Conservation (phyloP, 2,113 vertebrate species). For the Equus przewalskii region DNA sequence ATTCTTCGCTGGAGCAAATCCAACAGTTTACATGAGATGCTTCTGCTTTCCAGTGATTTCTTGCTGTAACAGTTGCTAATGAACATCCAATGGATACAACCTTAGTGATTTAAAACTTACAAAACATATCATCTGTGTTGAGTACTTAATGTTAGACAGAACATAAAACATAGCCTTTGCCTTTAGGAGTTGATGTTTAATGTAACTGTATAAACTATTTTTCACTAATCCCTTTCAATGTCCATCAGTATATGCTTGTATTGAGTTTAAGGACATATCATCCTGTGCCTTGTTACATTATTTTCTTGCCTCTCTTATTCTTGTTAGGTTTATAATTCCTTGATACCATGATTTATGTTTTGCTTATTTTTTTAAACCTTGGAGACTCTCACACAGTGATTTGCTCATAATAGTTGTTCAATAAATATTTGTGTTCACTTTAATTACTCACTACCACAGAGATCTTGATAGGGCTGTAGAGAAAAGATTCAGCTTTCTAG, state of each 20-base stretch:
- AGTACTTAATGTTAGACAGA: neutral
- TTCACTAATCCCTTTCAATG: neutral
- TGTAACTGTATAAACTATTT: neutral
- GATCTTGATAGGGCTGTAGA: neutral
- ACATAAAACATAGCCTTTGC: neutral
- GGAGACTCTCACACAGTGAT: neutral
- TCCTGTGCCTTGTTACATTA: neutral
- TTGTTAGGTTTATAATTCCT: conserved; percentile 1
- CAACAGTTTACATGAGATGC: neutral
- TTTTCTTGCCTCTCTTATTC: neutral
- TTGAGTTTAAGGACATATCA: neutral
- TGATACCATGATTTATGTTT: neutral
- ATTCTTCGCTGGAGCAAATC: neutral
- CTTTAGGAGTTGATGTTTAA: neutral
- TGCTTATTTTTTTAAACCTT: neutral
- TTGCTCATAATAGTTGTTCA: conserved; percentile 33
- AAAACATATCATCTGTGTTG: neutral
- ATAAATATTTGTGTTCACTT: conserved; percentile 44
- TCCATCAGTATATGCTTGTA: neutral
- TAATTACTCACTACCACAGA: neutral
- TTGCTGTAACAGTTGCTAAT: neutral
- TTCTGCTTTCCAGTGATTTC: neutral
- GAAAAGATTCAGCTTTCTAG: neutral
- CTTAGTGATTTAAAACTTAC: neutral
- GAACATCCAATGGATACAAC: neutral